A percentile compares a stretch with the other conserved stretches of the same genome.
Evolutionary conservation across 2,797 vertebrate species (phyloP).

Genomic region (Rousettus madagascariensis): DNA sequence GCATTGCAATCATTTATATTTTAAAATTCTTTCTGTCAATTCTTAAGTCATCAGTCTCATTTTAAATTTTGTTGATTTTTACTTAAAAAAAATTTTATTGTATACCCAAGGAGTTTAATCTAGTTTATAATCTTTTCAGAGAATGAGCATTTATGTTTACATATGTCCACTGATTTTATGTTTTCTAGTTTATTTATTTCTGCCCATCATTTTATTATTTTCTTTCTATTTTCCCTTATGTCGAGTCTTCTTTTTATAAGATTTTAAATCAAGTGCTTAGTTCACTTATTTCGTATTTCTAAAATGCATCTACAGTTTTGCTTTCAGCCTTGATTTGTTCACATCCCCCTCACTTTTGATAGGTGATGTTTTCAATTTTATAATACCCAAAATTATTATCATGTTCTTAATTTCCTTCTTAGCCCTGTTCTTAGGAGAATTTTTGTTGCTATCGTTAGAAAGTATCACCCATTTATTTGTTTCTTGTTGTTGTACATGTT

Average conservation of each 20-base stretch:
- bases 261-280: slow-evolving; percentile 23
- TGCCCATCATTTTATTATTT: neutral
- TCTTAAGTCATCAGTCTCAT: neutral
- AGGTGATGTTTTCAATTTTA: neutral
- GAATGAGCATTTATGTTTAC: neutral
- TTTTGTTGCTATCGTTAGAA: neutral
- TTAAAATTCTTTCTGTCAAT: slow-evolving; percentile 27
- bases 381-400: neutral
- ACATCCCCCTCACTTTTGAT: neutral
- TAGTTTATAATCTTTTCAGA: neutral
- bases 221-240: neutral
- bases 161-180: neutral
- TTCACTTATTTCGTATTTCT: neutral
- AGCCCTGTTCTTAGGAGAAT: neutral
- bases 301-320: neutral
- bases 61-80: slow-evolving; percentile 17
- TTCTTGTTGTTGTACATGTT: neutral
- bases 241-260: neutral
- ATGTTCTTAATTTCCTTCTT: neutral
- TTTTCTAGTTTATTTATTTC: neutral
- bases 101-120: neutral
- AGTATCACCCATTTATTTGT: neutral
- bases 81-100: neutral
- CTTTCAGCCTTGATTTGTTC: neutral
- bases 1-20: neutral